Evolutionary conservation across 2,797 vertebrate genomes (phyloP), one percentile per base, ranked within the genome.

Genomic region (Poeciliopsis infans): DNA sequence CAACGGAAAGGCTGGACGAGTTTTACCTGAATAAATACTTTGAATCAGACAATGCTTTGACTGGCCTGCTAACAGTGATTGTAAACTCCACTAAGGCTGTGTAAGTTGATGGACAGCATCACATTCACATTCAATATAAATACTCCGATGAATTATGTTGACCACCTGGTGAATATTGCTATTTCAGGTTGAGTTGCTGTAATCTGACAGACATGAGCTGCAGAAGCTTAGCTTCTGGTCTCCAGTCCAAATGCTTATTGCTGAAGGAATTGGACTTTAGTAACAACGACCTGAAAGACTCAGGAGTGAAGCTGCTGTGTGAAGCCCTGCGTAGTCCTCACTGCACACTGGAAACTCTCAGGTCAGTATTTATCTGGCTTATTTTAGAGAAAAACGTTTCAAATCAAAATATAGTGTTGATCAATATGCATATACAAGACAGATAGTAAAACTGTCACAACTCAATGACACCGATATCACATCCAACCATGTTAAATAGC

Each of bases 341-440:
- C 0, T 90, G 90, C 41, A 23, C 1, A 51, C 84, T 91, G 75
- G 47, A 90, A 39, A 45, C 75, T 51, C 87, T 91, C 75, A 85
- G 85, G 90, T 90, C 18, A 81, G 81, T 0, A 33, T 74, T 12
- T 12, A 61, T 15, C 25, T 4, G 1, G 47, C 5, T 33, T 55
- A 6, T 75, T 69, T 3, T 25, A 41, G 4, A 74, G 25, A 23
- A 59, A 47, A 36, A 3, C 12, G 6, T 68, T 36, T 64, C 23
- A 64, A 64, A 64, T 25, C 7, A 36, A 66, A 64, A 66, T 59
- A 13, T 12, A 11, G 23, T 55, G 25, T n/a, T 55, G 11, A 8
- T 55, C 25, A 25, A 55, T 55, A 55, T 55, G 2, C 11, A 55
- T 11, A 51, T 20, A 20, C 7, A 7, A 49, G 47, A 49, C 47